A percentile compares a stretch with the other conserved stretches of the same genome.
Evolutionary conservation across 2,888 invertebrate genomes (phyloP).

Genomic region (Polyommatus icarus): DNA sequence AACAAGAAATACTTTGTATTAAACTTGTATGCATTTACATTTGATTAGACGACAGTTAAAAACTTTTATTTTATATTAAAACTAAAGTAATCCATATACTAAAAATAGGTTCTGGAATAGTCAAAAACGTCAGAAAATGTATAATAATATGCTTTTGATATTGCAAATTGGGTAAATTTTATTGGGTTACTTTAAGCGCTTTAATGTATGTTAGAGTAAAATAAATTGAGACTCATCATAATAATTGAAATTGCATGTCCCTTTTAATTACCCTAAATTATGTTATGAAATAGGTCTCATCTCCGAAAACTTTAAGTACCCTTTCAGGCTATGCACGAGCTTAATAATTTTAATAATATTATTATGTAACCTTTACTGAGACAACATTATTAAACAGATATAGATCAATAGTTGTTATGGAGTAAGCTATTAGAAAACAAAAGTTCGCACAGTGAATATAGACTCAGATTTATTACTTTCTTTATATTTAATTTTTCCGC

Average conservation of each 20-base stretch:
- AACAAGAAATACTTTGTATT: neutral
- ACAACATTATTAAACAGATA: neutral
- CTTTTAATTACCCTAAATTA: conserved; percentile 1
- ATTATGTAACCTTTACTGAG: no score
- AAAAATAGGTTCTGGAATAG: neutral
- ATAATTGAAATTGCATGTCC: neutral
- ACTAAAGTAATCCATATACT: neutral
- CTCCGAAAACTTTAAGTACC: neutral
- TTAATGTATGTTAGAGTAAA: conserved; percentile 18
- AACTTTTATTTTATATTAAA: neutral
- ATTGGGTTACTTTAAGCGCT: conserved; percentile 28
- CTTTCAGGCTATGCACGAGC: conserved; percentile 16
- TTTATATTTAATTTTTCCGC: neutral
- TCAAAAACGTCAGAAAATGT: conserved; percentile 12
- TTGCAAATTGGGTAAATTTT: conserved; percentile 41
- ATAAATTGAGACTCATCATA: neutral
- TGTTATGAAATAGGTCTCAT: neutral
- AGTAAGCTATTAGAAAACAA: neutral
- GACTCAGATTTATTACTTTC: neutral
- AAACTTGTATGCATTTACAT: neutral
- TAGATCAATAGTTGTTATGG: neutral
- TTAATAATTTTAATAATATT: conserved; percentile 7
- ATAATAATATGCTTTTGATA: conserved; percentile 45
- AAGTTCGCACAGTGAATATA: neutral
- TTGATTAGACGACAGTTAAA: neutral